Evolutionary conservation across 2,888 invertebrate genomes (phyloP), one percentile per base, ranked within the genome.

Genomic region (Dorcus hopei): DNA sequence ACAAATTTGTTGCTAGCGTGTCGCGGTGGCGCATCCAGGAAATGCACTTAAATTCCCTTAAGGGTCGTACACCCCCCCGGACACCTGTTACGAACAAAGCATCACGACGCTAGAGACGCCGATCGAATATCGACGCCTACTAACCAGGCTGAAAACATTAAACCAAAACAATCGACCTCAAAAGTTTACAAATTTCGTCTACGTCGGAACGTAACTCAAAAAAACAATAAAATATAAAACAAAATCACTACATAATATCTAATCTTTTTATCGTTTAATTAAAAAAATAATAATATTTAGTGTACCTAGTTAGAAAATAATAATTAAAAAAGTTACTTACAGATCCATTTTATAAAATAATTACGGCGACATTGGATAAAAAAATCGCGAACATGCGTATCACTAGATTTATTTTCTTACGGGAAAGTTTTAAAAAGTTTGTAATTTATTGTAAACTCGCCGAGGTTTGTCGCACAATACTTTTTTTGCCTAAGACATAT

Each of bases 41-140:
- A 58, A 49, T 58, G 58, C 54, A 58, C 48, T 53, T 43, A 42
- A 42, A 53, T 48, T 26, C 43, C 9, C 45, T 57, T 52, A 26
- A 38, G 58, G 58, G 49, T 43, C 42, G 53, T 38, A 11, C 43
- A 43, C 38, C 43, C 63, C 65, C 62, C 61, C 63, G 69, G 68
- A 71, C 73, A 73, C 73, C 73, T 73, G 73, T 72, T 73, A 62
- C 62, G 59, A 71, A 69, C 70, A 70, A 73, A 63, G 68, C 70
- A 68, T 65, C 70, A 65, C 65, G 71, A 70, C 71, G 72, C 70
- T 65, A 48, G 56, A 61, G 67, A 68, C 72, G 71, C 65, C 70
- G 72, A 72, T 71, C 70, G 72, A 70, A 69, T 62, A 52, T 47
- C 40, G 54, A 39, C 23, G 41, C 58, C 51, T 64, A 66, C 59